Evolutionary conservation across 1,140 invertebrate species (phyloP), one percentile per base, ranked within the genome.

Genomic region (Chymomyza costata): DNA sequence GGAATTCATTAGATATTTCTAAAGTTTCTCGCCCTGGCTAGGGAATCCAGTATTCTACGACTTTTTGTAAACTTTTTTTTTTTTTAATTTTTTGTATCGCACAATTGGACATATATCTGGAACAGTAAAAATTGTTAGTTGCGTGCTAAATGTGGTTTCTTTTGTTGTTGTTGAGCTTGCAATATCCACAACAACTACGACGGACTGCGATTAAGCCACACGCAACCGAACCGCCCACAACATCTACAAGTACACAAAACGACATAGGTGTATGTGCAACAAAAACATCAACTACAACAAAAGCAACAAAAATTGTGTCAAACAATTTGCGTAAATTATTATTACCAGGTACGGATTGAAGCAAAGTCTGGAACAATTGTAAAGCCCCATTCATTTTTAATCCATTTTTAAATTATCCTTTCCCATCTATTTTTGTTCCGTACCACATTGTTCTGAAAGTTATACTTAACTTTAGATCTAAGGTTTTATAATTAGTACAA

Each of bases 251-350:
- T 3, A 8, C 32, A 6, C 32, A 3, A 34, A 28, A 28, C 25
- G 5, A 3, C n/a, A n/a, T 34, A 34, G 32, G 8, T 14, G 32
- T 14, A 3, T 10, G 13, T 10, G n/a, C n/a, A n/a, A n/a, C n/a
- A 13, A 34, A 34, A 5, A 34, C 11, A 34, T 3, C 13, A 38
- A 38, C 10, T 8, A 34, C 11, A 38, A 17, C 10, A 38, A 38
- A 44, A 14, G 7, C 31, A 38, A 45, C 11, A 47, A 62, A 78
- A 80, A 80, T 80, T 73, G 73, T 80, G 73, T 80, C 73, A 80
- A 80, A 74, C 73, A 80, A 80, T 80, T 80, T 80, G 73, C 73
- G 73, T 80, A 80, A 71, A 78, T 78, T 80, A n/a, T n/a, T n/a
- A n/a, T n/a, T n/a, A n/a, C n/a, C n/a, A n/a, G n/a, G n/a, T n/a